These are phyloP conservation scores for Lasioglossum morio DNA, from an alignment of 2,888 invertebrate genomes.

Conservation along the genomic window DNA sequence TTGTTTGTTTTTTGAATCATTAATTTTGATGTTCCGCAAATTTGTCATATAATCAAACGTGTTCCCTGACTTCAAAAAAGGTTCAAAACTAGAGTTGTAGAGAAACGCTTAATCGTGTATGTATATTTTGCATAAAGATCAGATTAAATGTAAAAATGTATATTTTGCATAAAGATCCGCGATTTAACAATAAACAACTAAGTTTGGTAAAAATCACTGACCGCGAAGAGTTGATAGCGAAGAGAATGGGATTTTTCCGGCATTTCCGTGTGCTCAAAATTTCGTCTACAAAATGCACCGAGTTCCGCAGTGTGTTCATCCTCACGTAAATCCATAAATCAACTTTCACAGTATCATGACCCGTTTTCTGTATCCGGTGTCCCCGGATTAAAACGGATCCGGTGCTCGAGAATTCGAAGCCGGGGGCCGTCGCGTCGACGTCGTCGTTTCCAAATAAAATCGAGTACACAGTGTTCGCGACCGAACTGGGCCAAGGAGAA, in stretches of 20 bases:
- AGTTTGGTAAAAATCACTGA: not conserved
- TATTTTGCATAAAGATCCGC: no score
- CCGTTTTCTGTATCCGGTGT: not conserved
- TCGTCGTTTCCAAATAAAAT: not conserved
- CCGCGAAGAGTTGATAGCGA: not conserved
- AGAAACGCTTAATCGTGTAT: no score
- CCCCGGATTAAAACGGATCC: conserved; percentile 3
- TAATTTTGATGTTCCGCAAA: no score
- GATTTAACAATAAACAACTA: no score
- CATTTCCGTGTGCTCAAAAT: not conserved
- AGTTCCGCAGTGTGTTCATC: not conserved
- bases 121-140: no score
- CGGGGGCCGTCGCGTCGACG: not conserved
- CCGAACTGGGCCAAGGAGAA: not conserved
- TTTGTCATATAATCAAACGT: no score
- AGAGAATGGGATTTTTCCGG: not conserved
- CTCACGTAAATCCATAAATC: conserved; percentile 1
- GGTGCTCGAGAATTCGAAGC: not conserved
- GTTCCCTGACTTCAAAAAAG: no score
- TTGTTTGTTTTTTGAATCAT: no score
- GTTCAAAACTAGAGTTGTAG: no score
- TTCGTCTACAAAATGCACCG: not conserved
- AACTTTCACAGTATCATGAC: not conserved
- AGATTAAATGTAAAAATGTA: no score
- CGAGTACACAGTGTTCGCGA: not conserved